phyloP scores from a whole-genome alignment of 2,888 invertebrate genomes.

The Xylocampa areola region DNA sequence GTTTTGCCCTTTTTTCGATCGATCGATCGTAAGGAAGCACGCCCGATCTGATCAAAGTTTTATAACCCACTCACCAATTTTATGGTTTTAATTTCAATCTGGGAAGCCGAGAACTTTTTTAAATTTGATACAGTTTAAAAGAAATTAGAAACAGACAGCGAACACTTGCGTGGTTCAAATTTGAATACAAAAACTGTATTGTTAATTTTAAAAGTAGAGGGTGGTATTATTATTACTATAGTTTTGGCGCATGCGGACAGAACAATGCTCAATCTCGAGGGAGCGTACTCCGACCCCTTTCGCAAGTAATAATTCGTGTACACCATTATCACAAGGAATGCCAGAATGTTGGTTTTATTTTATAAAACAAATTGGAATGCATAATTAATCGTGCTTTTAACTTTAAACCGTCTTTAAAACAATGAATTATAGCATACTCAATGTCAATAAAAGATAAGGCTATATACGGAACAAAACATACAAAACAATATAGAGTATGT shows the following conservation, averaged over 20 bases:
- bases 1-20: constrained; percentile 67
- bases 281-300: constrained; percentile 72
- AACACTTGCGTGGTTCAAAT: constrained; percentile 37
- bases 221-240: constrained; percentile 67
- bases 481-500: constrained; percentile 72
- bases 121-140: constrained; percentile 49
- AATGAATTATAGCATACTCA: constrained; percentile 38
- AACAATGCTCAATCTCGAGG: constrained; percentile 68
- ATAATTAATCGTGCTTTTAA: constrained; percentile 47
- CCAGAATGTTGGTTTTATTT: constrained; percentile 59
- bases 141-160: constrained; percentile 42
- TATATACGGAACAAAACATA: constrained; percentile 70
- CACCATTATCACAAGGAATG: constrained; percentile 60
- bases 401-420: constrained; percentile 30
- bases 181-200: constrained; percentile 49
- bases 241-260: constrained; percentile 65
- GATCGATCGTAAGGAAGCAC: constrained; percentile 68
- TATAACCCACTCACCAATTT: constrained; percentile 70
- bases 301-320: constrained; percentile 67
- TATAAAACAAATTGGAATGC: constrained; percentile 42
- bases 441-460: constrained; percentile 52
- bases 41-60: constrained; percentile 71
- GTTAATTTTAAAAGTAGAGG: constrained; percentile 52
- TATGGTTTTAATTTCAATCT: constrained; percentile 64
- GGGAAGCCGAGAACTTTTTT: constrained; percentile 48